phyloP scores from a whole-genome alignment of 2,888 invertebrate genomes.

The Brachyptera risi region DNA sequence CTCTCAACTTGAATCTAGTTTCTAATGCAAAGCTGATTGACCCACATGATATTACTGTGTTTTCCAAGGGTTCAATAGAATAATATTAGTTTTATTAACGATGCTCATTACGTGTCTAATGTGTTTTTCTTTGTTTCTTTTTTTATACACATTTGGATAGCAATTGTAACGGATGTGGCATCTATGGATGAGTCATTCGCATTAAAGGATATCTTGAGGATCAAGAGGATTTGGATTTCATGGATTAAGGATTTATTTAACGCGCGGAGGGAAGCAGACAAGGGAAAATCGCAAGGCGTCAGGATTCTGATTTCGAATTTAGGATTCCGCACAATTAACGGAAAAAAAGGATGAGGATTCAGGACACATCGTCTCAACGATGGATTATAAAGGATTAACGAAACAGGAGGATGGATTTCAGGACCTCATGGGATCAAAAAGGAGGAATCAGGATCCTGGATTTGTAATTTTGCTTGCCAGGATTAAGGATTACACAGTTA shows the following conservation, averaged over 20 bases:
- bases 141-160: constrained; percentile 31
- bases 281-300: constrained; percentile 9
- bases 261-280: not conserved
- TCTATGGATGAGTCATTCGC: constrained; percentile 29
- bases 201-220: constrained; percentile 24
- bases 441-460: constrained; percentile 21
- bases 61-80: no score
- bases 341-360: constrained; percentile 9
- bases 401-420: constrained; percentile 14
- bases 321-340: constrained; percentile 15
- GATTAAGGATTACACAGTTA: not conserved
- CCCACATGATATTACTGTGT: no score
- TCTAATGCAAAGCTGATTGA: no score
- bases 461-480: constrained; percentile 8
- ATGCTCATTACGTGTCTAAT: constrained; percentile 21
- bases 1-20: no score
- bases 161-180: constrained; percentile 31
- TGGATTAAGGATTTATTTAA: constrained; percentile 4
- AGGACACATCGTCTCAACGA: not conserved
- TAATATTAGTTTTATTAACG: not conserved
- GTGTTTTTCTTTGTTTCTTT: constrained; percentile 30
- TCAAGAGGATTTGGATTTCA: constrained; percentile 19
- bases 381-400: constrained; percentile 1
- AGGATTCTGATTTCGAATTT: constrained; percentile 20
- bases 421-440: constrained; percentile 26